These are phyloP conservation scores for Yoshiicerus persimilis DNA, from an alignment of 1,140 invertebrate genomes.

Conservation along the genomic window DNA sequence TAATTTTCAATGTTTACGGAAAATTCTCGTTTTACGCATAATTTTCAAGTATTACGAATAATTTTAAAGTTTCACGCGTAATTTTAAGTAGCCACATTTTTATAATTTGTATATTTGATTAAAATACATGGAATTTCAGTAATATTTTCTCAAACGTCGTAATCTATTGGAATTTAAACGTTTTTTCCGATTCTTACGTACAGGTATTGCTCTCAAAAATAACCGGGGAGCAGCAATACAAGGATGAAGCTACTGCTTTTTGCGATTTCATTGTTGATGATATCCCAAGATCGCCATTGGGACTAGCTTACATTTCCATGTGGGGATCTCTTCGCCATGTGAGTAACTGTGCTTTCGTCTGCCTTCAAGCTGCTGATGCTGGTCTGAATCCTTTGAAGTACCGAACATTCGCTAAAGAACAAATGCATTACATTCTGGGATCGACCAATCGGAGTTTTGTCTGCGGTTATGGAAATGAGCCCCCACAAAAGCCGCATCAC, in stretches of 20 bases:
- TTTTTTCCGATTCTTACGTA: no score
- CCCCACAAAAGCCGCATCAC: constrained; percentile 46
- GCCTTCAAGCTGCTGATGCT: constrained; percentile 57
- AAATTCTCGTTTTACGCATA: no score
- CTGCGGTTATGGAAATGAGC: constrained; percentile 55
- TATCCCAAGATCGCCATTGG: constrained; percentile 60
- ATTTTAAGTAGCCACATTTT: no score
- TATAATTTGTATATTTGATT: no score
- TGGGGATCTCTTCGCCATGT: constrained; percentile 62
- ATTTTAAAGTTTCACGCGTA: no score
- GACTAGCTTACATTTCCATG: constrained; percentile 62
- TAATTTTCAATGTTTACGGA: no score
- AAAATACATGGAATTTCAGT: no score
- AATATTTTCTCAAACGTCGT: no score
- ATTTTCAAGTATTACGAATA: no score
- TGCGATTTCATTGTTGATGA: constrained; percentile 58
- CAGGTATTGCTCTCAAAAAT: constrained; percentile 59
- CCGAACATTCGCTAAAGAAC: constrained; percentile 53
- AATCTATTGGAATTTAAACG: no score
- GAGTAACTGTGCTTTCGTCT: constrained; percentile 63
- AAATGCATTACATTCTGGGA: constrained; percentile 55
- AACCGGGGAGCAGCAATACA: constrained; percentile 56
- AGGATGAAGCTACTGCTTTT: constrained; percentile 57
- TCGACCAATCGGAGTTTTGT: constrained; percentile 54
- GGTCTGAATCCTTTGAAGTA: constrained; percentile 49